phyloP scores from a whole-genome alignment of 53 echinoderm and acorn worm species.

The Zoroaster sp. region DNA sequence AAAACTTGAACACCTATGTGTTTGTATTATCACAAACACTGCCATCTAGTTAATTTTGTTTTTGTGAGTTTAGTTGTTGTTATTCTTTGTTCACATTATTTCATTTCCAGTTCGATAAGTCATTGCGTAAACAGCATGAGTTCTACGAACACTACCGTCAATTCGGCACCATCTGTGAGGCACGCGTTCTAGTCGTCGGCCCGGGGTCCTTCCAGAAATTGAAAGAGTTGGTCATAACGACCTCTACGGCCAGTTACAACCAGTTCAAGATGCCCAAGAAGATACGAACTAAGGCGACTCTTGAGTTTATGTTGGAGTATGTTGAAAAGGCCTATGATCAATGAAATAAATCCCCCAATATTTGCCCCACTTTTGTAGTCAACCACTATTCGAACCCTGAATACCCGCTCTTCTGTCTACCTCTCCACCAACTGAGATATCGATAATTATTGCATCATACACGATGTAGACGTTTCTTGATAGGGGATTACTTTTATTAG shows the following conservation, averaged over 20 bases:
- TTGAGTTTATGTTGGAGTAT: slow-evolving; percentile 59
- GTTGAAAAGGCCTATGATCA: too few species aligned
- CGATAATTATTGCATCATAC: too few species aligned
- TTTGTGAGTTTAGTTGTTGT: neutral
- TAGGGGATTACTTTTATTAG: too few species aligned
- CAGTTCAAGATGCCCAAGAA: slow-evolving; percentile 68
- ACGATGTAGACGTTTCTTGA: too few species aligned
- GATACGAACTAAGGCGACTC: slow-evolving; percentile 25
- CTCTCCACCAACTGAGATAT: too few species aligned
- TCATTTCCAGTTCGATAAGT: slow-evolving; percentile 56
- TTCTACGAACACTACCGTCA: slow-evolving; percentile 64
- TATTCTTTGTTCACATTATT: too few species aligned
- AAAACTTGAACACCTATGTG: too few species aligned
- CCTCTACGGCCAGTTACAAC: slow-evolving; percentile 52
- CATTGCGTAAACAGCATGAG: slow-evolving; percentile 39
- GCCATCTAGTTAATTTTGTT: neutral
- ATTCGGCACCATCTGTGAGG: slow-evolving; percentile 41
- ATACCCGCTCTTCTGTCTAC: too few species aligned
- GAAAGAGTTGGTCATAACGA: slow-evolving; percentile 40
- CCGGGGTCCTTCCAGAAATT: slow-evolving; percentile 47
- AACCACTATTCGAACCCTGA: too few species aligned
- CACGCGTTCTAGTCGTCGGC: slow-evolving; percentile 31
- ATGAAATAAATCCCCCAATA: too few species aligned
- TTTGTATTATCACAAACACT: too few species aligned
- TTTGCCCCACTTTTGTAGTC: too few species aligned